Conservation (phyloP, 2,888 invertebrate genomes). For the Amaurobius ferox region DNA sequence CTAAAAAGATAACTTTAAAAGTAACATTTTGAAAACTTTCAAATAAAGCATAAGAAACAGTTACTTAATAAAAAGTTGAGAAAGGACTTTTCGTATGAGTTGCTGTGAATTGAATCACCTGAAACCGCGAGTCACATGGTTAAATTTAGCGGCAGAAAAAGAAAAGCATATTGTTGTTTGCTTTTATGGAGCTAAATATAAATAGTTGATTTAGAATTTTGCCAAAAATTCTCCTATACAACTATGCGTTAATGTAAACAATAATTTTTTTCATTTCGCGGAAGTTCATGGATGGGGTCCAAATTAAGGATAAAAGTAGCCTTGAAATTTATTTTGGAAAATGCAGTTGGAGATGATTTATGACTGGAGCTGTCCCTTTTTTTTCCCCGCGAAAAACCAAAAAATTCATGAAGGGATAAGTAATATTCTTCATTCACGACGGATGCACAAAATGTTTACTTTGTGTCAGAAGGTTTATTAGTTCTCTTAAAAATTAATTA, state of each 20-base stretch:
- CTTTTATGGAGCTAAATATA: conserved; percentile 64
- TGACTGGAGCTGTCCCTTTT: neutral
- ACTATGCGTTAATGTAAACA: conserved; percentile 53
- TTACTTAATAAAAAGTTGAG: too few species aligned
- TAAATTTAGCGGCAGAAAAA: conserved; percentile 11
- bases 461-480: too few species aligned
- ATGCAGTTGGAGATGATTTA: conserved; percentile 44
- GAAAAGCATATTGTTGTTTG: conserved; percentile 38
- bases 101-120: neutral
- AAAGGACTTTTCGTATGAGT: neutral
- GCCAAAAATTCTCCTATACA: conserved; percentile 55
- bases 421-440: neutral
- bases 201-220: conserved; percentile 23
- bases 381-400: neutral
- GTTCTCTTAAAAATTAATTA: too few species aligned
- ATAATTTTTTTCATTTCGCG: conserved; percentile 31
- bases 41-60: too few species aligned
- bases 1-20: too few species aligned
- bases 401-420: neutral
- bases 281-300: conserved; percentile 27
- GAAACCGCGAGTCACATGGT: neutral
- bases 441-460: neutral
- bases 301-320: conserved; percentile 30
- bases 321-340: conserved; percentile 46
- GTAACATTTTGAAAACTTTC: too few species aligned